phyloP scores from a whole-genome alignment of 1,140 invertebrate genomes.

The Alviniconcha marisindica region DNA sequence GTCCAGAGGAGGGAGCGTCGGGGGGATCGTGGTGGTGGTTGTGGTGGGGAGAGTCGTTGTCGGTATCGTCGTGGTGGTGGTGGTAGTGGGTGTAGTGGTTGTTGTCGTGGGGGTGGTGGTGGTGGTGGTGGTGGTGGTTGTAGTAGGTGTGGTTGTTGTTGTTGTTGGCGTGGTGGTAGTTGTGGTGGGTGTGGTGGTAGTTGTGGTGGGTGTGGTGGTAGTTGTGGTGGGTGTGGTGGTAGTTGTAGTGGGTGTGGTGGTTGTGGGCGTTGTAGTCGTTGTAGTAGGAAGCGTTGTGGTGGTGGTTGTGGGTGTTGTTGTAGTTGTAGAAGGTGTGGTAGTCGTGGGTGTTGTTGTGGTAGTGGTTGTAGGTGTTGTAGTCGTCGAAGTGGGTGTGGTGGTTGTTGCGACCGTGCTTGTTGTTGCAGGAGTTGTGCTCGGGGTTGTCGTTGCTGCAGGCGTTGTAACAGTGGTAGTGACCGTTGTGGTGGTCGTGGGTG shows the following conservation, averaged over 20 bases:
- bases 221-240: background rate
- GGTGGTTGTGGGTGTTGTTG: background rate
- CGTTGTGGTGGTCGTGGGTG: background rate
- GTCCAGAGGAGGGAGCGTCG: background rate
- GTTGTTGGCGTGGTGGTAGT: background rate
- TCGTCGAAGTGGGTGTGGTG: background rate
- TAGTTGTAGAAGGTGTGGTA: background rate
- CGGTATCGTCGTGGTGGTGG: background rate
- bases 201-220: background rate
- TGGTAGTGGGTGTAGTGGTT: background rate
- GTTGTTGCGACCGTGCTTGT: background rate
- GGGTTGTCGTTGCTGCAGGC: background rate
- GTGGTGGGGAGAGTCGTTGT: slow-evolving; percentile 3
- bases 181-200: slow-evolving; percentile 5
- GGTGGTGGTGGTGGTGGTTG: background rate
- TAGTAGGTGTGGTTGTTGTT: background rate
- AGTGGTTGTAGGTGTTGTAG: background rate
- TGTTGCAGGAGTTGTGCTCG: background rate
- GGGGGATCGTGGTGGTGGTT: background rate
- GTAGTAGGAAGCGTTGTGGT: background rate
- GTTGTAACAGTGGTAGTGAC: background rate
- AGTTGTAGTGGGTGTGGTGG: background rate
- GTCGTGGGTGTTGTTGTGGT: background rate
- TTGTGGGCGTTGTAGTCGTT: background rate
- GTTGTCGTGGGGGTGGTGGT: background rate